These are phyloP conservation scores for Gracilinanus agilis DNA, from an alignment of 2,113 vertebrate genomes.

Conservation along the genomic window DNA sequence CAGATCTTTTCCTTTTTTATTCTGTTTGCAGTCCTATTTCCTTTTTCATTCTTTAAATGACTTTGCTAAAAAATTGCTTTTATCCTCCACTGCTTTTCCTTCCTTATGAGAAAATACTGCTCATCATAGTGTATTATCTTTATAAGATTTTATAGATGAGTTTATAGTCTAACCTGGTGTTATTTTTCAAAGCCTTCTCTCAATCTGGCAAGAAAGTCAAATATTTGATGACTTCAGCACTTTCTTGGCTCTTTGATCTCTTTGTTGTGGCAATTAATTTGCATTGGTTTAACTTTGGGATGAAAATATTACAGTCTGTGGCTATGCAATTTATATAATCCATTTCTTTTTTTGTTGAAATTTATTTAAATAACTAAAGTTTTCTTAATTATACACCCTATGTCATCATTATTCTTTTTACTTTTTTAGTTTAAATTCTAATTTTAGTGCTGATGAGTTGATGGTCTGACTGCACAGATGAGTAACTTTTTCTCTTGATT, in stretches of 20 bases:
- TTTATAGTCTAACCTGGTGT: not conserved
- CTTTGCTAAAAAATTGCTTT: not conserved
- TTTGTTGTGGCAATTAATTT: not conserved
- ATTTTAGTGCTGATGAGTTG: not conserved
- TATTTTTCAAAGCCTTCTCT: not conserved
- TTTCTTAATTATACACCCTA: not conserved
- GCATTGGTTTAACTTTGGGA: not conserved
- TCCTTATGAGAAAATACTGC: not conserved
- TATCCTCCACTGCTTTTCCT: not conserved
- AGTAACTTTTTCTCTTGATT: not conserved
- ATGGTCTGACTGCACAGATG: not conserved
- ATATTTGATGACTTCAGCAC: not conserved
- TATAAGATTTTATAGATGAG: not conserved
- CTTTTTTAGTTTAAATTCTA: not conserved
- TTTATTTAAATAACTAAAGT: not conserved
- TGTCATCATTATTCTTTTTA: not conserved
- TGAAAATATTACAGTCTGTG: not conserved
- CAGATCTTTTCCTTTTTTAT: not conserved
- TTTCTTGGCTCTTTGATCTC: not conserved
- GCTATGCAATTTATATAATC: not conserved
- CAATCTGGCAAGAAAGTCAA: not conserved
- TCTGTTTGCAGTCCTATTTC: not conserved
- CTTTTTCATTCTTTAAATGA: not conserved
- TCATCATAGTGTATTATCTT: not conserved
- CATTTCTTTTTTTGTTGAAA: not conserved